Base-by-base conservation (phyloP, 2,888 invertebrate species). In the Kryphioiulus occultus region DNA sequence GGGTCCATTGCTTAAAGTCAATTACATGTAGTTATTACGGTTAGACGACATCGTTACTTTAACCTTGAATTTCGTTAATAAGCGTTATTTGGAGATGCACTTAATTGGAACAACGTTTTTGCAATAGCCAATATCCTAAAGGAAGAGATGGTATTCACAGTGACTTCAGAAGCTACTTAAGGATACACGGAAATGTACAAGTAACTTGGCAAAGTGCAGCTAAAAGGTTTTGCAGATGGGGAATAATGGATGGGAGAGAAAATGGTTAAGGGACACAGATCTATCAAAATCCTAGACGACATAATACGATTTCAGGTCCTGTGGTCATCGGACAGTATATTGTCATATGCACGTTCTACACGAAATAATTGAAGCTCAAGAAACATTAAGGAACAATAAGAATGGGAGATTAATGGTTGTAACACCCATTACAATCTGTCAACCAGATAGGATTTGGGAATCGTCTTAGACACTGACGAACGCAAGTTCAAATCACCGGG, bases 171-270 rank as follows among this genome's bases (percentile, higher is more conserved):
- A 22, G 22, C 22, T 59, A 59, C n/a, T n/a, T 22, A 59, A 22
- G 59, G 22, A 59, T 22, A 59, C 59, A 12, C 22, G 59, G 10
- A 59, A 59, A 59, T 59, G 22, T n/a, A 7, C 59, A 22, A 59
- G 59, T 59, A 17, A 22, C 22, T n/a, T 47, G 22, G 22, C 22
- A 22, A 22, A 59, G 59, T 59, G 59, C n/a, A 59, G n/a, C 59
- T 59, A 59, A 59, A 59, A 59, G 59, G 59, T n/a, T 59, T 59
- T 59, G 59, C 59, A 59, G 59, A 59, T 59, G 59, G 22, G 22
- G 59, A 59, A 59, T 59, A 59, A 59, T 59, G 59, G 59, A 59
- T 59, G 59, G 59, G 22, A n/a, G 59, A 22, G 59, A 59, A 59
- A 1, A 59, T 59, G 47, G 17, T 15, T 17, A 4, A 17, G 12